phyloP scores from a whole-genome alignment of 2,113 vertebrate genomes.

The Antechinus flavipes region DNA sequence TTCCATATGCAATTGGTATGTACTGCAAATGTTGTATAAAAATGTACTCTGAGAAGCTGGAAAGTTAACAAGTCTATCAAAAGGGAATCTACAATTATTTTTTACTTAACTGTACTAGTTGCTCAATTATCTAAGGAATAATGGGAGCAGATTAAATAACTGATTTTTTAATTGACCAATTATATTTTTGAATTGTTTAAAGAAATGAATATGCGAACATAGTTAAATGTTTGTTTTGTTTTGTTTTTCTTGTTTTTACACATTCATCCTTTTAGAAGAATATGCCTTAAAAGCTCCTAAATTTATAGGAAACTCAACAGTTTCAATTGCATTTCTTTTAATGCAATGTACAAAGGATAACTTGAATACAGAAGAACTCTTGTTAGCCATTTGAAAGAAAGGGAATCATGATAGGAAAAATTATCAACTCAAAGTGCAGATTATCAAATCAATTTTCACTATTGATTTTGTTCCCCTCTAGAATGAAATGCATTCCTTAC shows the following conservation, averaged over 20 bases:
- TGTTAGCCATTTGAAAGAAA: constrained; percentile 28
- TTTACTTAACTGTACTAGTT: constrained; percentile 44
- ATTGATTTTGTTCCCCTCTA: constrained; percentile 77
- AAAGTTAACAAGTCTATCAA: background rate
- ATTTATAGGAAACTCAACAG: constrained; percentile 11
- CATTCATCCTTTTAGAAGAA: background rate
- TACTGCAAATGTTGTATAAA: constrained; percentile 56
- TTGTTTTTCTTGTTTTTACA: background rate
- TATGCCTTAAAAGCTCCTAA: background rate
- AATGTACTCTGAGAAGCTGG: background rate
- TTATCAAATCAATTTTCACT: constrained; percentile 49
- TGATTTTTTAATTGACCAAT: constrained; percentile 12
- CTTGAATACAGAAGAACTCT: constrained; percentile 28
- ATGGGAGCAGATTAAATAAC: constrained; percentile 43
- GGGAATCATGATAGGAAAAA: constrained; percentile 43
- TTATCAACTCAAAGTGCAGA: constrained; percentile 23
- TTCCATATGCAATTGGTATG: constrained; percentile 97
- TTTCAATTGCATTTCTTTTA: constrained; percentile 52
- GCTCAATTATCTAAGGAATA: constrained; percentile 17
- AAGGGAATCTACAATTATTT: background rate
- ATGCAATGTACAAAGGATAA: background rate
- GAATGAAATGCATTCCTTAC: constrained; percentile 95
- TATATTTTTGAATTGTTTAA: constrained; percentile 18
- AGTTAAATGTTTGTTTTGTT: background rate
- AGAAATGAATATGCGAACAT: background rate